A percentile compares a stretch with the other conserved stretches of the same genome.
Conservation (phyloP, 2,113 vertebrate genomes). For the Aphelocoma coerulescens region DNA sequence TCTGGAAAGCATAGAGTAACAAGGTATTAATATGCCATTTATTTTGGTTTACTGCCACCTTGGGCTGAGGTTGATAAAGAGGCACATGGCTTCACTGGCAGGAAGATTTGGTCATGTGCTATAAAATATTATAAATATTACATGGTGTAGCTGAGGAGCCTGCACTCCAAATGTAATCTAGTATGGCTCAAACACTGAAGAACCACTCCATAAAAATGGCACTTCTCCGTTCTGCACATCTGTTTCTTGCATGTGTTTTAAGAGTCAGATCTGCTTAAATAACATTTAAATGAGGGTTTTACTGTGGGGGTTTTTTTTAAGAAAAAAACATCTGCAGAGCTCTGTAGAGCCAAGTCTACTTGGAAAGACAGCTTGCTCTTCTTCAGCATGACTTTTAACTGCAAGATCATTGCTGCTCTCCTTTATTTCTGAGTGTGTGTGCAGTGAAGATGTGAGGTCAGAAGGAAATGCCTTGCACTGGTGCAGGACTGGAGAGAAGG, state of each 20-base stretch:
- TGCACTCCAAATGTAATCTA: not conserved
- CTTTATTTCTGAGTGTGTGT: not conserved
- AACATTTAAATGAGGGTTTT: constrained; percentile 5
- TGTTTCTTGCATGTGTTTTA: constrained; percentile 19
- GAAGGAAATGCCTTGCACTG: not conserved
- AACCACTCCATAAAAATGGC: constrained; percentile 23
- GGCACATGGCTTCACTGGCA: not conserved
- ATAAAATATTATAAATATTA: not conserved
- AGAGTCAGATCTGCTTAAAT: constrained; percentile 21
- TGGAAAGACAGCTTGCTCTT: not conserved
- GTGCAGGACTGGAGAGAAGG: not conserved
- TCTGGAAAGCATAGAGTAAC: not conserved
- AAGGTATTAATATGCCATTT: constrained; percentile 16
- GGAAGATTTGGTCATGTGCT: not conserved
- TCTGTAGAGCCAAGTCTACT: not conserved
- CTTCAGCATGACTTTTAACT: not conserved
- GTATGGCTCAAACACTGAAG: constrained; percentile 8
- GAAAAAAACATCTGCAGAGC: not conserved
- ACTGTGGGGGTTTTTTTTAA: not conserved
- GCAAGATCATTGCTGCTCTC: not conserved
- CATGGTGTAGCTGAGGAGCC: not conserved
- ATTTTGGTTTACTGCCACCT: constrained; percentile 37
- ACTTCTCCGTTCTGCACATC: constrained; percentile 25
- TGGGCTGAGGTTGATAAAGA: not conserved
- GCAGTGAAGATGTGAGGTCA: not conserved